phyloP scores from a whole-genome alignment of 2,797 vertebrate genomes.

The Catamblyrhynchus diadema region DNA sequence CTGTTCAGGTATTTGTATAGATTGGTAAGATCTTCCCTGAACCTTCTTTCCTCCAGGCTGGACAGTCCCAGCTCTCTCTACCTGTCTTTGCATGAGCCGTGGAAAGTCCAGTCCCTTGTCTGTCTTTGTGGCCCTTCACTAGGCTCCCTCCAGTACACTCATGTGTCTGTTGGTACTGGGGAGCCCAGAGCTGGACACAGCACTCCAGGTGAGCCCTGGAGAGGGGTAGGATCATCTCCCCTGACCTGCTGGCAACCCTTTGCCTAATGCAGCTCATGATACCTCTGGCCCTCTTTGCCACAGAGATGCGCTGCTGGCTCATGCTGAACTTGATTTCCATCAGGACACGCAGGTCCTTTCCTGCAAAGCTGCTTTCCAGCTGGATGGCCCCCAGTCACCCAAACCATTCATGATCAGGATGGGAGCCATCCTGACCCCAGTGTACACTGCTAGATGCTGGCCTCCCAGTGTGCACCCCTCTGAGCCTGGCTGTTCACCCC shows the following conservation, averaged over 20 bases:
- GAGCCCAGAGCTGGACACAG: not conserved
- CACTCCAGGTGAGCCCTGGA: not conserved
- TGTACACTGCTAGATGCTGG: not conserved
- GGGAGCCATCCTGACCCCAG: not conserved
- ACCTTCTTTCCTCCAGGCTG: not conserved
- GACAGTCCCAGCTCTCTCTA: not conserved
- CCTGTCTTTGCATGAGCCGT: not conserved
- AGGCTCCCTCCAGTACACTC: not conserved
- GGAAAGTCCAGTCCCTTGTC: not conserved
- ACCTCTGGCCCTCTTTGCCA: not conserved
- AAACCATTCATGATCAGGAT: not conserved
- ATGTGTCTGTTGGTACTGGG: too few relatives aligned
- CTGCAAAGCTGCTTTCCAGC: not conserved
- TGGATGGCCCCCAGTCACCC: not conserved
- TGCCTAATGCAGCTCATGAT: not conserved
- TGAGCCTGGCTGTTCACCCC: accelerated
- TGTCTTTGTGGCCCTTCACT: not conserved
- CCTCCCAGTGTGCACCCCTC: not conserved
- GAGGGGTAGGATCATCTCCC: too few relatives aligned
- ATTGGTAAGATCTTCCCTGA: not conserved
- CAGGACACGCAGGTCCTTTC: not conserved
- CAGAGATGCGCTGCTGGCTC: not conserved
- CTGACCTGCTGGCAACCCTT: not conserved
- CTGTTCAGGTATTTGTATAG: not conserved
- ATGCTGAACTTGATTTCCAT: not conserved